Base-by-base conservation (phyloP, 2,113 vertebrate species). In the Chaetorhynchus papuensis region DNA sequence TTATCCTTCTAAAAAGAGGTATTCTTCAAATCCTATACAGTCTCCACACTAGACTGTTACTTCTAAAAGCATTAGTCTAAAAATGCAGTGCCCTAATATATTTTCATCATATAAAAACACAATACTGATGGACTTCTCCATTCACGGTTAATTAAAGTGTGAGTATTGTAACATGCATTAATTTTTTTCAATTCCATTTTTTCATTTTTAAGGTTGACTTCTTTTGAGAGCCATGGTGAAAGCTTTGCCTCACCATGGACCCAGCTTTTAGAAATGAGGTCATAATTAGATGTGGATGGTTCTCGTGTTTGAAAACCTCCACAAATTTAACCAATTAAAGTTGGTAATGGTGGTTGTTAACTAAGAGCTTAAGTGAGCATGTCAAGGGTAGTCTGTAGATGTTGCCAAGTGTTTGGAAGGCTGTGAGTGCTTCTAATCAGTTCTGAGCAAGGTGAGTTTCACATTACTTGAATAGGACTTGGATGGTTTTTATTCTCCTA, bases 401-500 rank as follows among this genome's bases (percentile, higher is more conserved):
- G 17, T 7, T 75, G 7, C 3, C 7, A 4, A 20, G 6, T 8
- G 11, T 21, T 24, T 79, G 20, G 24, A 26, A 56, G 37, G 28
- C 1, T 72, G 13, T 2, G 14, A 35, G n/a, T 26, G 20, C 5
- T 65, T 61, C 28, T 53, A 8, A 4, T 77, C 1, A 0, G 6
- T 78, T 53, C 52, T 76, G 41, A 72, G n/a, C 2, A 35, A 64
- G 77, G 56, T 87, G 53, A 64, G 44, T 30, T 83, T 81, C 4
- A 22, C 77, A 45, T 39, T 2, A 10, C 4, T 76, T 71, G 10
- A 70, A 4, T 2, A 59, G 5, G 10, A 14, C 1, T 44, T 39
- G 10, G 5, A 6, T 27, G 26, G 4, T 53, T 86, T 94, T 66
- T 16, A 12, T 3, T 84, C 1, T 31, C 2, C 4, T 68, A 8